A percentile compares a stretch with the other conserved stretches of the same genome.
Conservation (phyloP, 2,113 vertebrate species). For the Uria lomvia region DNA sequence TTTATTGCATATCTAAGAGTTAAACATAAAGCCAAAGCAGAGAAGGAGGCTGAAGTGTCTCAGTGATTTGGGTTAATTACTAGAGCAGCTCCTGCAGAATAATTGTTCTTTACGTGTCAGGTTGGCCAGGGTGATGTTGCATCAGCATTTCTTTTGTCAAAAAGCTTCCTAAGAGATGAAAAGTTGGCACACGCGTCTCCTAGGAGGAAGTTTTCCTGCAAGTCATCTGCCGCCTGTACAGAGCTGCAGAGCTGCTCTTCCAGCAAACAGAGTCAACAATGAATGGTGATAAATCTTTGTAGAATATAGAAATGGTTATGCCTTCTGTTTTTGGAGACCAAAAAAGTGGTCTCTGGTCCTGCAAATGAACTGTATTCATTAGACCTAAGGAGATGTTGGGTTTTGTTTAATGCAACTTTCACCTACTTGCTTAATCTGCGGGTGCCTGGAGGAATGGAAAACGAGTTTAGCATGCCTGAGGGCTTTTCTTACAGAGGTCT, state of each 20-base stretch:
- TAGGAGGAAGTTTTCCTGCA: neutral
- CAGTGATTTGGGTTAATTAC: neutral
- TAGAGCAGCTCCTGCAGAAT: neutral
- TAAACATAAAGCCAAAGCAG: neutral
- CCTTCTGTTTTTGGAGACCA: neutral
- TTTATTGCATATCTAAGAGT: neutral
- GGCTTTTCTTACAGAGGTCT: neutral
- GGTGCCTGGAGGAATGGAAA: constrained; percentile 1
- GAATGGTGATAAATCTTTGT: neutral
- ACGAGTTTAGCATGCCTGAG: constrained; percentile 14
- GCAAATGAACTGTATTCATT: neutral
- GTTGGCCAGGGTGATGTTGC: neutral
- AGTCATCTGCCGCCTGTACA: neutral
- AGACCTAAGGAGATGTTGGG: neutral
- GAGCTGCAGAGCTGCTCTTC: neutral
- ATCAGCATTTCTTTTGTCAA: neutral
- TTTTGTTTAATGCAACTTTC: neutral
- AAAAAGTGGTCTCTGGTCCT: neutral
- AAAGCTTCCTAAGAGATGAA: neutral
- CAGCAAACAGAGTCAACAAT: neutral
- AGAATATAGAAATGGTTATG: neutral
- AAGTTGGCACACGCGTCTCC: neutral
- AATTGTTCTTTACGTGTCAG: neutral
- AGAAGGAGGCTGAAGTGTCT: neutral
- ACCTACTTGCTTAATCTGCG: neutral